These are phyloP conservation scores for Exaiptasia diaphana DNA, from an alignment of 64 coral and sea anemone genomes.

Conservation along the genomic window DNA sequence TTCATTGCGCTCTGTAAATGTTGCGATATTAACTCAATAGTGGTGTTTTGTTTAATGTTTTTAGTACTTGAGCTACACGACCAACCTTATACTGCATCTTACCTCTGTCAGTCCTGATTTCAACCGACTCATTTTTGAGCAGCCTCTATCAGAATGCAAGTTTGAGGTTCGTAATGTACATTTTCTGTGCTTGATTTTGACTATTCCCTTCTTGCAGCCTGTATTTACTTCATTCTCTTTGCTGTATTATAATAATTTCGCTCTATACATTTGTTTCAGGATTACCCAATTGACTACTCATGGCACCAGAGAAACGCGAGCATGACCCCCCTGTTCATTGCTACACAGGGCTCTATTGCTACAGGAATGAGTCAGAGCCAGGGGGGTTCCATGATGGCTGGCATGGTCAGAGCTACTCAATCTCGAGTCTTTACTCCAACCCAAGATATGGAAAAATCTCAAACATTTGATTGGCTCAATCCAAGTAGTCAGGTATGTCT, in stretches of 20 bases:
- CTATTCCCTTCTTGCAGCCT: too few relatives aligned
- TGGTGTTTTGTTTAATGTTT: neutral
- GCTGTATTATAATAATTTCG: too few relatives aligned
- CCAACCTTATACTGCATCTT: slow-evolving; percentile 88
- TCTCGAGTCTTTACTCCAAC: slow-evolving; percentile 72
- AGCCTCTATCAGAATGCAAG: slow-evolving; percentile 92
- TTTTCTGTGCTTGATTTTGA: too few relatives aligned
- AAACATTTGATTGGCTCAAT: slow-evolving; percentile 90
- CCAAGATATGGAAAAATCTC: slow-evolving; percentile 58
- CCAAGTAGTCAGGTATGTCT: slow-evolving; percentile 74
- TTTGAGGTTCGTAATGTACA: slow-evolving; percentile 65
- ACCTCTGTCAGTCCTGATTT: slow-evolving; percentile 92
- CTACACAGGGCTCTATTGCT: slow-evolving; percentile 58
- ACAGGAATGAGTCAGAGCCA: slow-evolving; percentile 62
- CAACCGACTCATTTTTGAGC: slow-evolving; percentile 77
- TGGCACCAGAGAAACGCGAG: slow-evolving; percentile 88
- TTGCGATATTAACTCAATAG: too few relatives aligned
- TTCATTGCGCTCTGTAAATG: too few relatives aligned
- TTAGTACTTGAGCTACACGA: slow-evolving; percentile 96
- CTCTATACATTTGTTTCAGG: too few relatives aligned
- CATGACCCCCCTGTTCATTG: slow-evolving; percentile 92
- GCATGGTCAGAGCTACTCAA: slow-evolving; percentile 73
- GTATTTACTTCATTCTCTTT: too few relatives aligned
- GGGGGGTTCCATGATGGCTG: slow-evolving; percentile 60
- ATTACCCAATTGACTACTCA: slow-evolving; percentile 83